Conservation (phyloP, 1,140 invertebrate genomes). For the Drusus annulatus region DNA sequence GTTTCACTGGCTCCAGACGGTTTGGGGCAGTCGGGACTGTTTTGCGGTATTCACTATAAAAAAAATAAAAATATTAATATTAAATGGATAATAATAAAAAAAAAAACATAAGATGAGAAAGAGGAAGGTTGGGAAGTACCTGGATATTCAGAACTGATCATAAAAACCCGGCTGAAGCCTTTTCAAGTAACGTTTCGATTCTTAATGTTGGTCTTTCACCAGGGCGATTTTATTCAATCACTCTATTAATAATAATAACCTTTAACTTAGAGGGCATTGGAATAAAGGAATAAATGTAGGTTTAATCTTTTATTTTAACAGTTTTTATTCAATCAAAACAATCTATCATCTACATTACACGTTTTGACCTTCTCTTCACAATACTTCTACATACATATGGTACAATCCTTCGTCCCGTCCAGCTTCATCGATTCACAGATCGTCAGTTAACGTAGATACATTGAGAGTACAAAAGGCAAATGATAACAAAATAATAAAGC, state of each 20-base stretch:
- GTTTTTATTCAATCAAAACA: constrained; percentile 59
- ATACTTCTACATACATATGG: constrained; percentile 34
- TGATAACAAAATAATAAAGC: constrained; percentile 17
- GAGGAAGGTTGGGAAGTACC: too few relatives aligned
- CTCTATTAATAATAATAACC: background rate
- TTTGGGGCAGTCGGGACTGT: too few relatives aligned
- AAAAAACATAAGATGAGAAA: too few relatives aligned
- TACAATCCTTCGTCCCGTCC: constrained; percentile 9
- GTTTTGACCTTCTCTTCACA: constrained; percentile 52
- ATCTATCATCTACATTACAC: constrained; percentile 57
- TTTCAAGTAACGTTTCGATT: too few relatives aligned
- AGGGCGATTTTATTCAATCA: too few relatives aligned
- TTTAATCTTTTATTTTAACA: constrained; percentile 48
- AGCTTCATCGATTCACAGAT: constrained; percentile 10
- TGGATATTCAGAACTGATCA: too few relatives aligned
- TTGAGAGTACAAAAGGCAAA: constrained; percentile 20
- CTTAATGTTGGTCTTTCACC: too few relatives aligned
- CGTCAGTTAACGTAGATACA: constrained; percentile 11
- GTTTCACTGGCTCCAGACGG: too few relatives aligned
- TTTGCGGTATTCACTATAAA: too few relatives aligned
- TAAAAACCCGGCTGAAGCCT: too few relatives aligned
- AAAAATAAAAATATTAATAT: too few relatives aligned
- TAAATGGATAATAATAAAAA: too few relatives aligned
- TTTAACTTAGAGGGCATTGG: background rate
- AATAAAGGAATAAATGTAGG: constrained; percentile 24